Percentiles rank a stretch among this genome's conserved stretches.
These are phyloP conservation scores for human DNA, from an alignment of 2,113 vertebrate species.

Conservation along the genomic window GRCh38 chr6:77139001-77139500, in stretches of 20 bases:
- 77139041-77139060: background rate
- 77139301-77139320: too few relatives aligned
- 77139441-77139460: too few relatives aligned
- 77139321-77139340: too few relatives aligned
- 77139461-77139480: too few relatives aligned
- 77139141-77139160: background rate
- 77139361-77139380: too few relatives aligned
- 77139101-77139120: background rate
- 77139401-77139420: too few relatives aligned
- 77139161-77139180: background rate
- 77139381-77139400: too few relatives aligned
- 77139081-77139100: background rate
- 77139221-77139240: background rate
- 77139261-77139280: background rate
- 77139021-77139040: accelerated
- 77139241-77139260: background rate
- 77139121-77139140: background rate
- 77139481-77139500: too few relatives aligned
- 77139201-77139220: background rate
- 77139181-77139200: background rate
- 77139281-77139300: background rate
- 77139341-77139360: too few relatives aligned
- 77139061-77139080: background rate
- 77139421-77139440: too few relatives aligned
- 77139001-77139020: too few relatives aligned